A percentile compares a stretch with the other conserved stretches of the same genome.
Evolutionary conservation across 2,797 vertebrate genomes (phyloP).

Genomic region (Acomys russatus): DNA sequence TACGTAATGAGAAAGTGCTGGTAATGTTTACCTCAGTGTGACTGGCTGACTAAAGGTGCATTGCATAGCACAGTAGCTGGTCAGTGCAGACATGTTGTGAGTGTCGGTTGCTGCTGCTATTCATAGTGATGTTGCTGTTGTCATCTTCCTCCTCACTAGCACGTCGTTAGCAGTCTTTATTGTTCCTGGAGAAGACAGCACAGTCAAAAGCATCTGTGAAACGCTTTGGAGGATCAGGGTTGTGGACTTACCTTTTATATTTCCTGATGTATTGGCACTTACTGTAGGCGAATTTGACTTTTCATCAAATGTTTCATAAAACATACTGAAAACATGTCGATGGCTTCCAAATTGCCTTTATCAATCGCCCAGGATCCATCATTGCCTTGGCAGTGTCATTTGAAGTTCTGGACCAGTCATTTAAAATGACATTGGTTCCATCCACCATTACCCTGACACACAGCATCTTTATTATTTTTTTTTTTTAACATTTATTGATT

Average conservation of each 20-base stretch:
- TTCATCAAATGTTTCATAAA: background rate
- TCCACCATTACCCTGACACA: background rate
- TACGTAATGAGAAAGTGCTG: background rate
- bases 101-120: background rate
- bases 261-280: background rate
- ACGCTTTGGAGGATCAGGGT: background rate
- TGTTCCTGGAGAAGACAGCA: background rate
- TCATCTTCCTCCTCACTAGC: background rate
- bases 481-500: too few species aligned
- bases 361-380: background rate
- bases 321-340: background rate
- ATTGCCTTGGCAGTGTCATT: background rate
- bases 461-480: background rate
- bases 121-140: background rate
- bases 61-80: background rate
- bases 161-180: background rate
- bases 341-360: background rate
- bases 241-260: background rate
- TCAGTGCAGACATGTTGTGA: background rate
- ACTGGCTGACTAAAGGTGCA: background rate
- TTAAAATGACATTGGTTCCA: background rate
- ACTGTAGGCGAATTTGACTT: background rate
- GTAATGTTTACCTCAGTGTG: background rate
- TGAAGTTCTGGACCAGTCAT: background rate
- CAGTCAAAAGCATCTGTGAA: background rate